phyloP scores from a whole-genome alignment of 2,797 vertebrate species.

The Sebastolobus alascanus region DNA sequence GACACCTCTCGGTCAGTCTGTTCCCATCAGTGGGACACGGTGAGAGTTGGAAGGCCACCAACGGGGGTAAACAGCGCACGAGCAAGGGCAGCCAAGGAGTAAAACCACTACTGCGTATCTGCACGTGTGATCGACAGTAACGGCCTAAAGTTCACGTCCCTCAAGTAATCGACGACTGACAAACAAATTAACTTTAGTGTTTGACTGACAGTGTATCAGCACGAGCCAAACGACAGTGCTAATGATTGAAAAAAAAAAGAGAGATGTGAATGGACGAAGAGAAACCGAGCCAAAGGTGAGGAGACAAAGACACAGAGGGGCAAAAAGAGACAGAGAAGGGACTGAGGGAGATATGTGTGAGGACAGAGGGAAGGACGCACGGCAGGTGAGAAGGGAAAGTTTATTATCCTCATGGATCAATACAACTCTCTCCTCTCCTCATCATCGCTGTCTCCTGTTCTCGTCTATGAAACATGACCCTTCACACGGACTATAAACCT shows the following conservation, averaged over 20 bases:
- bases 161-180: conserved; percentile 15
- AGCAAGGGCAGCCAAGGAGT: conserved; percentile 50
- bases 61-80: conserved; percentile 17
- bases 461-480: conserved; percentile 68
- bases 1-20: conserved; percentile 24
- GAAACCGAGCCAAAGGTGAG: conserved; percentile 24
- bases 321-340: not conserved
- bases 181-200: conserved; percentile 52
- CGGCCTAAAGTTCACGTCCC: conserved; percentile 8
- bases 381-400: conserved; percentile 56
- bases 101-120: conserved; percentile 10
- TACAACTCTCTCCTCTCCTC: conserved; percentile 53
- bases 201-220: conserved; percentile 37
- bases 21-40: conserved; percentile 13
- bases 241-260: conserved; percentile 17
- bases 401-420: conserved; percentile 68
- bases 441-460: conserved; percentile 48
- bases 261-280: conserved; percentile 1
- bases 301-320: conserved; percentile 3
- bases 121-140: conserved; percentile 6
- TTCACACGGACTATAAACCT: conserved; percentile 46
- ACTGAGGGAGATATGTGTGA: conserved; percentile 25
- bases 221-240: conserved; percentile 23
- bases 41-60: conserved; percentile 53
- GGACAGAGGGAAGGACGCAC: conserved; percentile 59